Evolutionary conservation across 2,888 invertebrate genomes (phyloP).

Genomic region (Xanthia togata): DNA sequence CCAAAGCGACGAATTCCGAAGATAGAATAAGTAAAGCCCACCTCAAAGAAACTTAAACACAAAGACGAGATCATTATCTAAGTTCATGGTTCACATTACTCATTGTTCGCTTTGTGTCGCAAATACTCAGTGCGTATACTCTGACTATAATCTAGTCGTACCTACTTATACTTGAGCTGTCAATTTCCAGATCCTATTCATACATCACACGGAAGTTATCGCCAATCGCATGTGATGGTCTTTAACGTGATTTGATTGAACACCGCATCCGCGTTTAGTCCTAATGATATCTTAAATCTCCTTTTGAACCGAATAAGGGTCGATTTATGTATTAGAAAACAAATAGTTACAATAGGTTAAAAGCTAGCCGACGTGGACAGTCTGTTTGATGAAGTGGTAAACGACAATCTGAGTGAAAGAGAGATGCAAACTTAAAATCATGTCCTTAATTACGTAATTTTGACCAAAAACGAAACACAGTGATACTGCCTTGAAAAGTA

Average conservation of each 20-base stretch:
- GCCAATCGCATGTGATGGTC: conserved; percentile 51
- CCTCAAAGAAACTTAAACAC: conserved; percentile 52
- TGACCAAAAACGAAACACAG: background rate
- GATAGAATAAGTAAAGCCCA: conserved; percentile 44
- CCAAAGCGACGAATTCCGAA: conserved; percentile 35
- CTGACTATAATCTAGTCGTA: conserved; percentile 30
- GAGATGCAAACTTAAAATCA: background rate
- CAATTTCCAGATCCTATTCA: conserved; percentile 54
- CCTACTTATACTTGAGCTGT: conserved; percentile 62
- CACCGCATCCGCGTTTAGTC: conserved; percentile 51
- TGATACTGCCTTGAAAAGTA: too few relatives aligned
- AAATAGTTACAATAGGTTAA: background rate
- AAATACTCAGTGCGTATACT: conserved; percentile 52
- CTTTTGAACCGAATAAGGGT: background rate
- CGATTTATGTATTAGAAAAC: background rate
- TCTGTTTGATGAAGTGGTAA: background rate
- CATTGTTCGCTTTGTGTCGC: conserved; percentile 58
- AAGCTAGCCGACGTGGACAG: background rate
- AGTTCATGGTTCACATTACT: conserved; percentile 63
- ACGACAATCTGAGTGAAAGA: background rate
- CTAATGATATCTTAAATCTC: conserved; percentile 55
- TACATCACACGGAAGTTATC: conserved; percentile 63
- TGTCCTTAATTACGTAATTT: background rate
- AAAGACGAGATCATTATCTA: conserved; percentile 59
- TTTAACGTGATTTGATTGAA: conserved; percentile 60